These are phyloP conservation scores for Maniola jurtina DNA, from an alignment of 1,140 invertebrate genomes.

Conservation along the genomic window DNA sequence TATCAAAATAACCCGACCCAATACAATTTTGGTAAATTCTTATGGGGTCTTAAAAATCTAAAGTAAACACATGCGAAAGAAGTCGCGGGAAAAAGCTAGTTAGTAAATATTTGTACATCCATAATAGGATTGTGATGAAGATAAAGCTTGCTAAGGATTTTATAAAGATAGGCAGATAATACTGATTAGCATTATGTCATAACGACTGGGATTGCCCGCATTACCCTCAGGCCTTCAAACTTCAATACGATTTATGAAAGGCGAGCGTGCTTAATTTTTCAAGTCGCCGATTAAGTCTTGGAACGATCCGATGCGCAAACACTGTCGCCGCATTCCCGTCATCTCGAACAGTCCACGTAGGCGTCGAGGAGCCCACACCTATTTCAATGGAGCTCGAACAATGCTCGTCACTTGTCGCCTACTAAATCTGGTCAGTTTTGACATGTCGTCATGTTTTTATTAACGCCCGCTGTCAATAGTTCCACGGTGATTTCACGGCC, in stretches of 20 bases:
- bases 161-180: background rate
- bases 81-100: no score
- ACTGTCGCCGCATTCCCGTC: slow-evolving; percentile 55
- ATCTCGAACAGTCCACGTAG: slow-evolving; percentile 55
- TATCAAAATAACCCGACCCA: no score
- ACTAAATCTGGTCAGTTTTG: slow-evolving; percentile 75
- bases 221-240: slow-evolving; percentile 16
- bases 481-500: slow-evolving; percentile 58
- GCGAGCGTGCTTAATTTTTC: slow-evolving; percentile 62
- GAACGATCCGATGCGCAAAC: slow-evolving; percentile 71
- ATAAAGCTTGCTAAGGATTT: no score
- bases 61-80: no score
- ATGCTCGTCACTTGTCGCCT: slow-evolving; percentile 69
- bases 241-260: slow-evolving; percentile 50
- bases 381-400: slow-evolving; percentile 66
- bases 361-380: slow-evolving; percentile 68
- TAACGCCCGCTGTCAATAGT: slow-evolving; percentile 64
- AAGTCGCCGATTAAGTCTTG: slow-evolving; percentile 56
- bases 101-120: no score
- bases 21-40: no score
- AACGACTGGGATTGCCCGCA: slow-evolving; percentile 6
- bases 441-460: slow-evolving; percentile 76
- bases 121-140: background rate
- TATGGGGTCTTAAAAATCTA: no score
- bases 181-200: slow-evolving; percentile 14